phyloP scores from a whole-genome alignment of 2,113 vertebrate species.

The Phyllostomus discolor region DNA sequence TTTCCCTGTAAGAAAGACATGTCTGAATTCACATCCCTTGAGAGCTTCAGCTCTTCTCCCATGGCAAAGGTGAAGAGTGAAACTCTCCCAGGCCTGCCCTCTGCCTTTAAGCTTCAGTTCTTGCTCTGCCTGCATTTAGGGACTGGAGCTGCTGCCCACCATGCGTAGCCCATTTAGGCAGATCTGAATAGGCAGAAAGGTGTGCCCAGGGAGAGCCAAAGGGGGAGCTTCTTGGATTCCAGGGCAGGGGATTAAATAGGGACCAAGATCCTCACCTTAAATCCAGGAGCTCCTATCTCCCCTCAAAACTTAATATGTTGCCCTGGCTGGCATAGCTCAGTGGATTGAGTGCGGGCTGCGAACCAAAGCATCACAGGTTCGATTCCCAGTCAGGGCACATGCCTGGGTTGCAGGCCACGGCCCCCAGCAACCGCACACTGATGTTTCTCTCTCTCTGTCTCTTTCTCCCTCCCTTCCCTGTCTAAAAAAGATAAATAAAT shows the following conservation, averaged over 20 bases:
- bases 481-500: too few relatives aligned
- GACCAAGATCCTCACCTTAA: not conserved
- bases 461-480: too few relatives aligned
- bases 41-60: not conserved
- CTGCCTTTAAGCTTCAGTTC: not conserved
- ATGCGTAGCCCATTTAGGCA: not conserved
- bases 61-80: not conserved
- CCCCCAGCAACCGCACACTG: too few relatives aligned
- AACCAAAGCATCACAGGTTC: too few relatives aligned
- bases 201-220: not conserved
- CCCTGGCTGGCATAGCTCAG: too few relatives aligned
- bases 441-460: too few relatives aligned
- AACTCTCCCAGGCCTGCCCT: not conserved
- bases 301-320: not conserved
- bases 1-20: slow-evolving; percentile 55
- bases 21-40: not conserved
- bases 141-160: not conserved
- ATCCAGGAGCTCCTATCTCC: not conserved
- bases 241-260: not conserved
- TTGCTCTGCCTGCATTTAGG: not conserved
- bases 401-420: too few relatives aligned
- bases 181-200: not conserved
- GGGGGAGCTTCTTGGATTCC: not conserved
- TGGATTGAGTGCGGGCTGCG: too few relatives aligned
- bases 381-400: too few relatives aligned